A percentile compares a stretch with the other conserved stretches of the same genome.
Evolutionary conservation across 2,113 vertebrate genomes (phyloP).

Genomic region (Rhinichthys klamathensis): DNA sequence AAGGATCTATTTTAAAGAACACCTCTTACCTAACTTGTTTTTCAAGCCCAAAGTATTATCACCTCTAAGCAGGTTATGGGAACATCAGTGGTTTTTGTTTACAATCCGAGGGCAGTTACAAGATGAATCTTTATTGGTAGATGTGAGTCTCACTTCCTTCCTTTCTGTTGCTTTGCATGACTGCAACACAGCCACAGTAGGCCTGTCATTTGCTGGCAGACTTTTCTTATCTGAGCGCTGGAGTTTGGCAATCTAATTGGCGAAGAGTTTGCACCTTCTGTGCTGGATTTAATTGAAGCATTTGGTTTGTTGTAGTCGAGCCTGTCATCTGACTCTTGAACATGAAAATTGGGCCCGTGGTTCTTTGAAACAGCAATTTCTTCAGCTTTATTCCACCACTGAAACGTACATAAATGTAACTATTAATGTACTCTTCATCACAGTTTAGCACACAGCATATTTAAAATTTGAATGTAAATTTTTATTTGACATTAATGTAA

Average conservation of each 20-base stretch:
- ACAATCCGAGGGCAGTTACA: slow-evolving; percentile 5
- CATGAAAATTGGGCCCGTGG: not conserved
- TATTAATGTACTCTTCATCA: not conserved
- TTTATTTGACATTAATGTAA: not conserved
- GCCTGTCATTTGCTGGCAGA: slow-evolving; percentile 28
- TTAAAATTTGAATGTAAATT: not conserved
- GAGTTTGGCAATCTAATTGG: not conserved
- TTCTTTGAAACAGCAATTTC: not conserved
- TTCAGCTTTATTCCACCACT: not conserved
- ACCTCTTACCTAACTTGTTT: not conserved
- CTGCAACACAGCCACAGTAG: slow-evolving; percentile 32
- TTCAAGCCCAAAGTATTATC: not conserved
- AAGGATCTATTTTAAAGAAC: not conserved
- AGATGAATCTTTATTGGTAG: slow-evolving; percentile 23
- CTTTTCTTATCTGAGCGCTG: slow-evolving; percentile 2
- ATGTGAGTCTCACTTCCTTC: slow-evolving; percentile 43
- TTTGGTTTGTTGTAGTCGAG: slow-evolving; percentile 32
- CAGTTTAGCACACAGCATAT: not conserved
- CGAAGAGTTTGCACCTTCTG: slow-evolving; percentile 26
- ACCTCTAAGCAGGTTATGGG: not conserved
- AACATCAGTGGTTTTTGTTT: not conserved
- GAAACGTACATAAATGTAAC: not conserved
- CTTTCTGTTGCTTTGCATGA: slow-evolving; percentile 36
- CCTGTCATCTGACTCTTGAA: slow-evolving; percentile 4
- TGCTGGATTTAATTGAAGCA: not conserved